Evolutionary conservation across 2,888 invertebrate species (phyloP).

Genomic region (Cremastinae sp.): DNA sequence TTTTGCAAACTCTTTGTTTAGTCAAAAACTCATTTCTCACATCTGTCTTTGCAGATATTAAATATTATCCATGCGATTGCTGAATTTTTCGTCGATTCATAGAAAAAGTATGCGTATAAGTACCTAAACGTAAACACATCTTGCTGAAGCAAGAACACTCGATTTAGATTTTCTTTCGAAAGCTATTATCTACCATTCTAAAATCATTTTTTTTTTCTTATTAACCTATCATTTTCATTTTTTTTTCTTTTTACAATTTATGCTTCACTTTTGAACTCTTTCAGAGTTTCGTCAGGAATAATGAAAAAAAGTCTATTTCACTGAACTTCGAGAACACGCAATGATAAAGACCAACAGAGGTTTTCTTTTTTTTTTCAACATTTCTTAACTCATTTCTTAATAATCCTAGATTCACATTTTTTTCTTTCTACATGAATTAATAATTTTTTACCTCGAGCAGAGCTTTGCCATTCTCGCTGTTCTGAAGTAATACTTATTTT

Average conservation of each 20-base stretch:
- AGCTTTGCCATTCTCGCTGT: no score
- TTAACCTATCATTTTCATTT: conserved; percentile 14
- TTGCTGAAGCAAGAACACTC: conserved; percentile 27
- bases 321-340: neutral
- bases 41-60: conserved; percentile 15
- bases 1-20: conserved; percentile 42
- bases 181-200: conserved; percentile 48
- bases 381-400: no score
- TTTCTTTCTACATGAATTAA: no score
- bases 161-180: conserved; percentile 37
- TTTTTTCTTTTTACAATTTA: neutral
- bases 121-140: conserved; percentile 56
- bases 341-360: neutral
- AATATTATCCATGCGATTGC: conserved; percentile 34
- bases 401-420: no score
- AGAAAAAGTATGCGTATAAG: conserved; percentile 63
- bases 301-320: neutral
- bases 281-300: conserved; percentile 3
- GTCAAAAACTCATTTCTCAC: conserved; percentile 6
- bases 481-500: no score
- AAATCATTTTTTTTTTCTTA: conserved; percentile 26
- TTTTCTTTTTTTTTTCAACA: neutral
- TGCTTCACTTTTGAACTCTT: conserved; percentile 21
- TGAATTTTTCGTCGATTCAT: conserved; percentile 59
- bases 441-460: no score